Percentiles rank a stretch among this genome's conserved stretches.
phyloP scores from a whole-genome alignment of 2,113 vertebrate genomes.

The Poicephalus meyeri region DNA sequence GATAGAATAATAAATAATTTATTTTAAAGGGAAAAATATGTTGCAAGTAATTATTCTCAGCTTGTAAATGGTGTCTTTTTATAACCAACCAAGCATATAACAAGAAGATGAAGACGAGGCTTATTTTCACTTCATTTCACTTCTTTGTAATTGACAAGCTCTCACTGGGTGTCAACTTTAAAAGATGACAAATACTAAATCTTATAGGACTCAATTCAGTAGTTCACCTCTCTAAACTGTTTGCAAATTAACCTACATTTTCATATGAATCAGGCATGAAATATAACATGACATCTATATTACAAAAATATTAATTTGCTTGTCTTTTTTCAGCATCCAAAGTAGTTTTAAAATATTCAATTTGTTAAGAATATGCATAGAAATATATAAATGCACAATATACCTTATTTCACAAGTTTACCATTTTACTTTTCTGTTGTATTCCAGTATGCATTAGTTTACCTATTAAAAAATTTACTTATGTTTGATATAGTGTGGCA shows the following conservation, averaged over 20 bases:
- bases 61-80: slow-evolving; percentile 92
- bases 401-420: slow-evolving; percentile 15
- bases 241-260: slow-evolving; percentile 96
- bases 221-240: slow-evolving; percentile 86
- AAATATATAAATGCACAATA: slow-evolving; percentile 36
- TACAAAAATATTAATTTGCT: slow-evolving; percentile 80
- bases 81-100: slow-evolving; percentile 92
- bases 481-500: not conserved
- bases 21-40: slow-evolving; percentile 84
- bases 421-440: not conserved
- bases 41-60: slow-evolving; percentile 91
- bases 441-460: not conserved
- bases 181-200: slow-evolving; percentile 97
- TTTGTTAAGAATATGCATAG: slow-evolving; percentile 56
- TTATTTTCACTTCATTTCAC: slow-evolving; percentile 96
- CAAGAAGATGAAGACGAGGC: slow-evolving; percentile 97
- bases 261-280: slow-evolving; percentile 85
- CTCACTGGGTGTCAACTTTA: slow-evolving; percentile 91
- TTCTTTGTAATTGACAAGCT: slow-evolving; percentile 98
- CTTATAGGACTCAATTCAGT: slow-evolving; percentile 88
- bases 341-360: slow-evolving; percentile 65
- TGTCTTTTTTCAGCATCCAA: slow-evolving; percentile 58
- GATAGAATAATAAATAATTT: slow-evolving; percentile 82
- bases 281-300: slow-evolving; percentile 80
- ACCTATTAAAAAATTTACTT: not conserved